A percentile compares a stretch with the other conserved stretches of the same genome.
These are phyloP conservation scores for Tinea pellionella DNA, from an alignment of 2,888 invertebrate species.

Conservation along the genomic window DNA sequence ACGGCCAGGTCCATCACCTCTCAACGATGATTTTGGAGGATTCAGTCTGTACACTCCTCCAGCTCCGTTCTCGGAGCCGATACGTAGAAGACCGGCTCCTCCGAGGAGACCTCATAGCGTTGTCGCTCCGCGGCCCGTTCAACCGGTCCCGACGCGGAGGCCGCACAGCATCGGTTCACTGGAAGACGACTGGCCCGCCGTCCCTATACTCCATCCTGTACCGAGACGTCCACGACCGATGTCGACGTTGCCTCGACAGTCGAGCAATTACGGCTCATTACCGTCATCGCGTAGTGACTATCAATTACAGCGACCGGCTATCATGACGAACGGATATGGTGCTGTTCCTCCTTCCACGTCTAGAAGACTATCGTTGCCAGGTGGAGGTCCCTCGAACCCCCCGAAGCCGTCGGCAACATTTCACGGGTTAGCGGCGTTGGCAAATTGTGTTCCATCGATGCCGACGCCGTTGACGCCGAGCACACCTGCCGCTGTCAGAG, in stretches of 20 bases:
- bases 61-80: conserved; percentile 39
- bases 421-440: conserved; percentile 61
- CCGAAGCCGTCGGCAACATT: conserved; percentile 75
- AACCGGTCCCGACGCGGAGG: conserved; percentile 46
- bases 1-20: conserved; percentile 27
- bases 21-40: conserved; percentile 47
- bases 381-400: conserved; percentile 49
- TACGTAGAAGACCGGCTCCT: conserved; percentile 23
- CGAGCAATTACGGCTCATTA: conserved; percentile 59
- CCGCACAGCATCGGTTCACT: conserved; percentile 73
- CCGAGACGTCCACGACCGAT: conserved; percentile 53
- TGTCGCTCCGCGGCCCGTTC: conserved; percentile 49
- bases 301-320: conserved; percentile 67
- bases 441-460: conserved; percentile 30
- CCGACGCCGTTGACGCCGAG: conserved; percentile 56
- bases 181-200: conserved; percentile 53
- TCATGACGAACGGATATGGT: conserved; percentile 62
- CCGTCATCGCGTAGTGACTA: conserved; percentile 74
- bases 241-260: conserved; percentile 44
- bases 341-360: conserved; percentile 62
- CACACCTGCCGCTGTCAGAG: conserved; percentile 74
- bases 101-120: conserved; percentile 68
- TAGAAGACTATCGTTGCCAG: conserved; percentile 67
- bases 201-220: conserved; percentile 66
- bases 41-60: conserved; percentile 71